Evolutionary conservation across 2,888 invertebrate species (phyloP).

Genomic region (Athrips mouffetella): DNA sequence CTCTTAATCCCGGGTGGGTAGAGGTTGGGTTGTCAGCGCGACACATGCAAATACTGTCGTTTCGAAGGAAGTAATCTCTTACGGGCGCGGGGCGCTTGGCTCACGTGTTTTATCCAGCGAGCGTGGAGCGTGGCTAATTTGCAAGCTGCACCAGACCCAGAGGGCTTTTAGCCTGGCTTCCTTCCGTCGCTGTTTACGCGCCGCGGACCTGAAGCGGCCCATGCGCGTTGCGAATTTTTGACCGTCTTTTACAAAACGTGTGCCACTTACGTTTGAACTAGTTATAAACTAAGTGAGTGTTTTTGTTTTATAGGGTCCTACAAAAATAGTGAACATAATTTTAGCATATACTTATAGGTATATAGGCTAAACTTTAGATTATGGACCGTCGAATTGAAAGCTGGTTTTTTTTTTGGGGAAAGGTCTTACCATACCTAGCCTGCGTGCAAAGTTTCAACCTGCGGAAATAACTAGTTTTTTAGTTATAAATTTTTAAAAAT

Average conservation of each 20-base stretch:
- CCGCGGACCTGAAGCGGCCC: slow-evolving; percentile 38
- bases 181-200: slow-evolving; percentile 65
- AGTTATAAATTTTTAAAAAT: too few species aligned
- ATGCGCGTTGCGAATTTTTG: neutral
- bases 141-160: slow-evolving; percentile 54
- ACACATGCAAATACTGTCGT: slow-evolving; percentile 43
- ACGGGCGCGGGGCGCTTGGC: slow-evolving; percentile 35
- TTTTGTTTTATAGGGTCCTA: too few species aligned
- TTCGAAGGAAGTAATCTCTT: slow-evolving; percentile 58
- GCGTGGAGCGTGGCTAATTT: slow-evolving; percentile 69
- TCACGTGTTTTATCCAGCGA: slow-evolving; percentile 57
- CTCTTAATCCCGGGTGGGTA: slow-evolving; percentile 16
- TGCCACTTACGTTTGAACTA: neutral
- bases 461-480: too few species aligned
- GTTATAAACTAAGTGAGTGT: too few species aligned
- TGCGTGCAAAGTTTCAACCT: too few species aligned
- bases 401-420: too few species aligned
- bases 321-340: too few species aligned
- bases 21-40: slow-evolving; percentile 17
- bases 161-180: slow-evolving; percentile 65
- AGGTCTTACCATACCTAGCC: too few species aligned
- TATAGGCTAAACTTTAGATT: too few species aligned
- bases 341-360: too few species aligned
- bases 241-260: neutral
- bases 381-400: too few species aligned